Conservation (phyloP, 2,797 vertebrate species). For the Philypnodon macrostomus region DNA sequence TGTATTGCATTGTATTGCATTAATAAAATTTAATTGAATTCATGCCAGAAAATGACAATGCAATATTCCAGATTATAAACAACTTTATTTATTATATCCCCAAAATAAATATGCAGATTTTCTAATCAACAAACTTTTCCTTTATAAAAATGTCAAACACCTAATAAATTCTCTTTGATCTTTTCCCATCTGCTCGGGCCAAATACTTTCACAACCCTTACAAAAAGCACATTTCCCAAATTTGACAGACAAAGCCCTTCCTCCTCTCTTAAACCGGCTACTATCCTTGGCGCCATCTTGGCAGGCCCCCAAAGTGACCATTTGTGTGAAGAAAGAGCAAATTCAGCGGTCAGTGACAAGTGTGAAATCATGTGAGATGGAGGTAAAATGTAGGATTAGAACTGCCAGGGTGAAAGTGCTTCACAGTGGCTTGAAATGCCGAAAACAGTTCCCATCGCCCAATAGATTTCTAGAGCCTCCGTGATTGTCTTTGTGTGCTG, state of each 20-base stretch:
- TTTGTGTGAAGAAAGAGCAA: slow-evolving; percentile 59
- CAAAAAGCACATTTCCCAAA: slow-evolving; percentile 23
- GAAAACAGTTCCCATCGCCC: slow-evolving; percentile 37
- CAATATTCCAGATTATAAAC: no score
- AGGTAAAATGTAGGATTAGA: slow-evolving; percentile 65
- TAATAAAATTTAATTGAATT: no score
- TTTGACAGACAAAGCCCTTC: slow-evolving; percentile 20
- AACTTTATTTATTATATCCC: no score
- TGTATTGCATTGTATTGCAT: no score
- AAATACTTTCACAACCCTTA: slow-evolving; percentile 32
- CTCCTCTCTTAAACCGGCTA: slow-evolving; percentile 11
- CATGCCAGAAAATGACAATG: no score
- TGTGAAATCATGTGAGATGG: slow-evolving; percentile 74
- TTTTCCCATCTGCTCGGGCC: slow-evolving; percentile 27
- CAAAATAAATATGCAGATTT: no score
- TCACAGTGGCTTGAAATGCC: slow-evolving; percentile 37
- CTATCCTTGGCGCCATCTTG: slow-evolving; percentile 55
- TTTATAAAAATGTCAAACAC: no score
- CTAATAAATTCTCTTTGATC: no score
- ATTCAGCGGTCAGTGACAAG: slow-evolving; percentile 65
- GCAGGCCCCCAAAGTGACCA: slow-evolving; percentile 45
- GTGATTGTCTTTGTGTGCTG: slow-evolving; percentile 60
- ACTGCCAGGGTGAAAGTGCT: slow-evolving; percentile 42
- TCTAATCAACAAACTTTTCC: no score
- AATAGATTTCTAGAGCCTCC: slow-evolving; percentile 54